Evolutionary conservation across 2,797 vertebrate species (phyloP), one percentile per base, ranked within the genome.

Genomic region (Pipistrellus pygmaeus): DNA sequence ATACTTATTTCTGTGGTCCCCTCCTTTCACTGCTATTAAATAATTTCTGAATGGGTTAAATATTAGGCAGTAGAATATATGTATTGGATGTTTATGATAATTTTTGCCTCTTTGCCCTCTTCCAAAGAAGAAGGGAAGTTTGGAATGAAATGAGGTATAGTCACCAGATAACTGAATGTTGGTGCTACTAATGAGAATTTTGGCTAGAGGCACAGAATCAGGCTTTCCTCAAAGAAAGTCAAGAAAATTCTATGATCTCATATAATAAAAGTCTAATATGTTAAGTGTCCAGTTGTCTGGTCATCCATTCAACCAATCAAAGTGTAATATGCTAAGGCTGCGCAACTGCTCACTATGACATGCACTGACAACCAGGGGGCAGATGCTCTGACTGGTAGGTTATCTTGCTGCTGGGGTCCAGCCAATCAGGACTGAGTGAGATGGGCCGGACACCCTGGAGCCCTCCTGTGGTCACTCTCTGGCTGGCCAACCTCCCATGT

Each of bases 11-110:
- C 46, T 80, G 6, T 72, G 14, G 5, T 55, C 27, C 51, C 5
- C 6, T 25, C 18, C 0, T 27, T 32, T 23, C 18, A 7, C n/a
- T 55, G 27, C 46, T 23, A 46, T 91, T 75, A 89, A 64, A 69
- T 77, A 55, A 48, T 89, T 38, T 95, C 27, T 75, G 17, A 69
- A 4, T 82, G 71, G 48, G 85, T 81, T 68, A 88, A 90, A 86
- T 93, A 81, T 85, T 80, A 87, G 25, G 3, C 35, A 46, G 9
- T 76, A 6, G 53, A 46, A 44, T 84, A 30, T 68, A 86, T 91
- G 55, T 91, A 20, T 82, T 90, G 57, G 76, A 95, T 93, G 17
- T 6, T 78, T 68, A 72, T 78, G 12, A 18, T 64, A 51, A 48
- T 86, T 78, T 76, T 86, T n/a, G 14, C 2, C 7, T 18, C 9